Conservation (phyloP, 2,888 invertebrate genomes). For the Ganaspis brasiliensis region DNA sequence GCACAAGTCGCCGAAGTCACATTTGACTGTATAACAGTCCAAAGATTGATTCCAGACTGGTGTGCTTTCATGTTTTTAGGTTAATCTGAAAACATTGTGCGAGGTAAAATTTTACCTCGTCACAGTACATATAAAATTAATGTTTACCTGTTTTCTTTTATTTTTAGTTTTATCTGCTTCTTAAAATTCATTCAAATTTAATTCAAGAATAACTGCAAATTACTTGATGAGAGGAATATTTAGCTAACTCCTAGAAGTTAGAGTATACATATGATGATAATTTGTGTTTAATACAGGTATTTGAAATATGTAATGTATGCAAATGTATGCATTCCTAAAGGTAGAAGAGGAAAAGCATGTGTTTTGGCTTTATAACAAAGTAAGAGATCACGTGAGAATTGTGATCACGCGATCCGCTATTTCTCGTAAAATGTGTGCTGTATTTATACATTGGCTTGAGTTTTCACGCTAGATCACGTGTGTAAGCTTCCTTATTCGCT, state of each 20-base stretch:
- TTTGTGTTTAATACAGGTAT: not conserved
- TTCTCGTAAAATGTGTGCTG: slow-evolving; percentile 29
- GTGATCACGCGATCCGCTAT: slow-evolving; percentile 18
- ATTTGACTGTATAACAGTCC: too few species aligned
- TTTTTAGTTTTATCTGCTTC: too few species aligned
- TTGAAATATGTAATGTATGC: not conserved
- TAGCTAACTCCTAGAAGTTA: not conserved
- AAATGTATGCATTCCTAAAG: not conserved
- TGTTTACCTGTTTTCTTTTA: too few species aligned
- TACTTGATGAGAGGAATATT: too few species aligned
- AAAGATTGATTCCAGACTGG: too few species aligned
- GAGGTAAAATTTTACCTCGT: too few species aligned
- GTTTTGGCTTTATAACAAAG: slow-evolving; percentile 12
- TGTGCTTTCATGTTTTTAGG: too few species aligned
- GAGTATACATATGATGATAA: not conserved
- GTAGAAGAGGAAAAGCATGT: not conserved
- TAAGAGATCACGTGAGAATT: slow-evolving; percentile 19
- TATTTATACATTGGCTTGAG: slow-evolving; percentile 28
- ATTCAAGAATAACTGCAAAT: too few species aligned
- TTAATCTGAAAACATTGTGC: too few species aligned
- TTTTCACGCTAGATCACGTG: slow-evolving; percentile 40
- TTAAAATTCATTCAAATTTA: too few species aligned
- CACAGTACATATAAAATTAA: too few species aligned
- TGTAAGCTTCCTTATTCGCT: slow-evolving; percentile 28
- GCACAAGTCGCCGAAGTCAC: too few species aligned